Base-by-base conservation (phyloP, 2,888 invertebrate species). In the Lithophane ornitopus region DNA sequence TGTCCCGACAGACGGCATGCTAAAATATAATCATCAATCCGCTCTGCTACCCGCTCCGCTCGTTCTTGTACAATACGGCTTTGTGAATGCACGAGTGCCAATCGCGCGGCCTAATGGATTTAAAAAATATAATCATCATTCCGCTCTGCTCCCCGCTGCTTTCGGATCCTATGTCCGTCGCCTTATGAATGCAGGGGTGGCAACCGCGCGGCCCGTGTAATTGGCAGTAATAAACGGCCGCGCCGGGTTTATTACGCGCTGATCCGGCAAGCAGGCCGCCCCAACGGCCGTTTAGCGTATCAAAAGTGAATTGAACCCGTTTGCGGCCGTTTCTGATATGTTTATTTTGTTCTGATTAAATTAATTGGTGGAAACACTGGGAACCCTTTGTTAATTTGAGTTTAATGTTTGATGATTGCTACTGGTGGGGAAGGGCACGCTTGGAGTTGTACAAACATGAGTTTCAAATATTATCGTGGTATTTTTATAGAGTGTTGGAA, bases 151-250 rank as follows among this genome's bases (percentile, higher is more conserved):
- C 22, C 22, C 16, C 46, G 26, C 46, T 22, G 6, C 26, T 70
- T 34, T 34, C 34, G 2, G 1, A 16, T 58, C 19, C n/a, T 28
- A n/a, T 28, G 28, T 2, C 2, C 26, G 3, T 0, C 3, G 22
- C 16, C 7, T 70, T 44, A 70, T 14, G 3, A 56, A 56, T 56
- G 44, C 44, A 67, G 93, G 91, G 93, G 90, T 94, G 93, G 94
- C 93, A 95, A 94, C 92, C 81, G 79, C 85, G 82, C 85, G 85
- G 80, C 85, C 80, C 88, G 85, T 86, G 87, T 91, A 91, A 91
- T 90, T 90, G 94, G 91, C 91, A 89, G 91, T 91, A 92, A 93
- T 89, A 86, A 87, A 82, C 86, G 86, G 85, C 85, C 85, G 79
- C 82, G 86, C 83, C 73, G 87, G 85, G 86, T 90, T 88, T 90